A percentile compares a stretch with the other conserved stretches of the same genome.
phyloP scores from a whole-genome alignment of 1,140 invertebrate species.

The Hyposmocoma kahamanoa region DNA sequence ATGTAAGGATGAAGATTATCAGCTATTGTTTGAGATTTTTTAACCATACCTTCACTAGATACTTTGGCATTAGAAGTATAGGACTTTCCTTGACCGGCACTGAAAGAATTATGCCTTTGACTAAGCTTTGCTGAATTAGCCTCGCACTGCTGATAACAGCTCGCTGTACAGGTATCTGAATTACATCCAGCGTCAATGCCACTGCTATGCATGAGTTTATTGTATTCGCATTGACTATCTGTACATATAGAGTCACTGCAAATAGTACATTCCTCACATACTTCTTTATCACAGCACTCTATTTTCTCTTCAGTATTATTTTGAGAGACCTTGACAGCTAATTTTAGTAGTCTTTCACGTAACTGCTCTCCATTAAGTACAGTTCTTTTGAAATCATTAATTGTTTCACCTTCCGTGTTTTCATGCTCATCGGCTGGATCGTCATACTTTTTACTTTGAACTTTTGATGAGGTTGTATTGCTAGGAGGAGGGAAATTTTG shows the following conservation, averaged over 20 bases:
- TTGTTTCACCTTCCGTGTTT: slow-evolving; percentile 48
- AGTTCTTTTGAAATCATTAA: slow-evolving; percentile 65
- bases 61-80: slow-evolving; percentile 38
- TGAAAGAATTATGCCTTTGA: slow-evolving; percentile 71
- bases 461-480: slow-evolving; percentile 30
- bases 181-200: slow-evolving; percentile 62
- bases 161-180: slow-evolving; percentile 59
- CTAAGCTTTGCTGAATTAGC: slow-evolving; percentile 35
- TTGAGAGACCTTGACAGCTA: slow-evolving; percentile 70
- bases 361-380: slow-evolving; percentile 77
- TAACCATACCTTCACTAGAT: slow-evolving; percentile 51
- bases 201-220: slow-evolving; percentile 61
- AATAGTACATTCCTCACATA: slow-evolving; percentile 67
- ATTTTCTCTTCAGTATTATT: slow-evolving; percentile 62
- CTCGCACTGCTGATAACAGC: slow-evolving; percentile 50
- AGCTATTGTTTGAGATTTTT: slow-evolving; percentile 62
- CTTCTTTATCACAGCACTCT: slow-evolving; percentile 69
- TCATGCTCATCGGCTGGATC: slow-evolving; percentile 29
- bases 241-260: slow-evolving; percentile 69
- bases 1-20: slow-evolving; percentile 70
- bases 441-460: slow-evolving; percentile 29
- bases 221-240: slow-evolving; percentile 68
- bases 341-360: slow-evolving; percentile 74
- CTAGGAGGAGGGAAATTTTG: slow-evolving; percentile 42
- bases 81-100: slow-evolving; percentile 57